These are phyloP conservation scores for Sminthurides bifidus DNA, from an alignment of 1,140 invertebrate species.

Conservation along the genomic window DNA sequence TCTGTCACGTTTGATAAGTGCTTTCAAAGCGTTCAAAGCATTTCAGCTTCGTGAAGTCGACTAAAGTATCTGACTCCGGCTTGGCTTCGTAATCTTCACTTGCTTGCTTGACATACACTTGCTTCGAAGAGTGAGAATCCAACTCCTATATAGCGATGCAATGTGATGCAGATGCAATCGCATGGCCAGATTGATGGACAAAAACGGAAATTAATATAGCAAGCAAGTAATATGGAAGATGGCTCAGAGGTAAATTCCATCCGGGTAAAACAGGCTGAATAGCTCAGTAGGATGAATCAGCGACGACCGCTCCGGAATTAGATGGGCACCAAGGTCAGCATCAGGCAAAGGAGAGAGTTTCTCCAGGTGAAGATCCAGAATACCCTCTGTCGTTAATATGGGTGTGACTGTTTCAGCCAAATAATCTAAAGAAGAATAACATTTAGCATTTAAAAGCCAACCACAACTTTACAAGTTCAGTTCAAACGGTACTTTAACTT, in stretches of 20 bases:
- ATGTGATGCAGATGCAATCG: conserved; percentile 29
- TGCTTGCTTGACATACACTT: too few relatives aligned
- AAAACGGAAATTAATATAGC: conserved; percentile 30
- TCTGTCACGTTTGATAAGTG: conserved; percentile 45
- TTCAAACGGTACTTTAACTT: too few relatives aligned
- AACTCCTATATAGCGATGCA: conserved; percentile 24
- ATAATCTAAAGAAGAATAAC: conserved; percentile 12
- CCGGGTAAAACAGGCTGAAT: conserved; percentile 31
- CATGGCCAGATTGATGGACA: conserved; percentile 28
- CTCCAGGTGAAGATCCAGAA: conserved; percentile 25
- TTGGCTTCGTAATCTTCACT: conserved; percentile 34
- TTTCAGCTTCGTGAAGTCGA: conserved; percentile 37
- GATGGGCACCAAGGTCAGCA: conserved; percentile 19
- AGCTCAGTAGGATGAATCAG: conserved; percentile 23
- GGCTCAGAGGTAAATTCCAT: conserved; percentile 30
- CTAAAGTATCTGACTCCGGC: conserved; percentile 33
- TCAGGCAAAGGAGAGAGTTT: conserved; percentile 24
- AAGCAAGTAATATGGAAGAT: conserved; percentile 28
- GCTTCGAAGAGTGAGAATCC: conserved; percentile 29
- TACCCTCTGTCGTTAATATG: conserved; percentile 10
- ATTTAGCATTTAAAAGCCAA: too few relatives aligned
- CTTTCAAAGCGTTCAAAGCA: conserved; percentile 44
- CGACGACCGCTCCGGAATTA: not conserved
- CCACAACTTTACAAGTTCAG: too few relatives aligned
- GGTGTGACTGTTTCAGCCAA: conserved; percentile 17